These are phyloP conservation scores for Drosophila biarmipes DNA, from an alignment of 1,140 invertebrate species.

Conservation along the genomic window DNA sequence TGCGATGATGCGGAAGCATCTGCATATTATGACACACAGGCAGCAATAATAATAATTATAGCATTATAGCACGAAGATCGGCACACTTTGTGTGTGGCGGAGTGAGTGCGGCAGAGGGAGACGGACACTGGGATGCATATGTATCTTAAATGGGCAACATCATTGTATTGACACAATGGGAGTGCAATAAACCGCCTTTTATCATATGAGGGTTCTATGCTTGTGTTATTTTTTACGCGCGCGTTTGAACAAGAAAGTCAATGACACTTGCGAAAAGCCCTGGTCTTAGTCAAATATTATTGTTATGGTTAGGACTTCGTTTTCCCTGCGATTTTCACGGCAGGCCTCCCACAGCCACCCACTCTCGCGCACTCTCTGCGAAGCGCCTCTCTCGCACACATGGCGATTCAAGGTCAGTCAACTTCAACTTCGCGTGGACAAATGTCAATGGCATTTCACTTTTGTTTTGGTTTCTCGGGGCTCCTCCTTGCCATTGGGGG, in stretches of 20 bases:
- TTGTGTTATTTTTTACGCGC: slow-evolving; percentile 46
- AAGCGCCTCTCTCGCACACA: slow-evolving; percentile 21
- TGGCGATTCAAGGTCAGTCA: slow-evolving; percentile 52
- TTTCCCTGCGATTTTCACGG: slow-evolving; percentile 20
- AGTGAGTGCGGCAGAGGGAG: slow-evolving; percentile 4
- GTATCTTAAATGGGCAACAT: slow-evolving; percentile 6
- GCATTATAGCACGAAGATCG: slow-evolving; percentile 49
- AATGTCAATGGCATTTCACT: slow-evolving; percentile 58
- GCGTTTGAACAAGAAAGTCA: slow-evolving; percentile 48
- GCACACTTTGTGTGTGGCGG: slow-evolving; percentile 52
- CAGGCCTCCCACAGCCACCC: slow-evolving; percentile 21
- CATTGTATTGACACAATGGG: slow-evolving; percentile 45
- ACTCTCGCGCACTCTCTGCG: slow-evolving; percentile 4
- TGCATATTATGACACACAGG: slow-evolving; percentile 50
- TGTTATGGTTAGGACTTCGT: slow-evolving; percentile 35
- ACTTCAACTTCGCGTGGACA: slow-evolving; percentile 54
- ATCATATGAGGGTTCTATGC: slow-evolving; percentile 18
- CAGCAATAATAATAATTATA: slow-evolving; percentile 47
- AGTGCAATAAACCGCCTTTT: slow-evolving; percentile 48
- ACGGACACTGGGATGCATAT: not conserved
- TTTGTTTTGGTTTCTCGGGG: slow-evolving; percentile 33
- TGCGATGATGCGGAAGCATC: slow-evolving; percentile 48
- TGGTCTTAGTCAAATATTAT: slow-evolving; percentile 34
- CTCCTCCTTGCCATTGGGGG: slow-evolving; percentile 4
- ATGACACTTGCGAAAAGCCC: slow-evolving; percentile 42